Conservation (phyloP, 2,113 vertebrate genomes). For the Psilopogon haemacephalus region DNA sequence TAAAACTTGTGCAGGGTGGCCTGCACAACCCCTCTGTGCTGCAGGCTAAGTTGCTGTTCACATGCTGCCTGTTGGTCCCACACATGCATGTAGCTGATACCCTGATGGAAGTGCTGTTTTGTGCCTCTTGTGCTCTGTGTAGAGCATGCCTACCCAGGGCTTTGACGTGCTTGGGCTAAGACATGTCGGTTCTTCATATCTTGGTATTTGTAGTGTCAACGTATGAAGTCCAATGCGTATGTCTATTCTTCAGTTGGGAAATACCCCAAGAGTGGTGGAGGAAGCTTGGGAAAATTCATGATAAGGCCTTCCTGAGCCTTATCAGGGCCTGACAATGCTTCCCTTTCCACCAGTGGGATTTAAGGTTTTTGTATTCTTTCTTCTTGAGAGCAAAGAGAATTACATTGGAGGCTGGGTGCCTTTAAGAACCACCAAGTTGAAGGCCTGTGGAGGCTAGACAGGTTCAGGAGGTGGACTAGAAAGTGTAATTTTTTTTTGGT, state of each 20-base stretch:
- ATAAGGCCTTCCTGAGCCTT: neutral
- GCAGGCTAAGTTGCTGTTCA: fast-evolving
- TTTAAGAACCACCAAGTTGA: no score
- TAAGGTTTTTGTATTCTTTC: neutral
- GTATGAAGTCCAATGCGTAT: neutral
- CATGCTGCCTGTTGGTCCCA: fast-evolving
- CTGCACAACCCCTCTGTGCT: neutral
- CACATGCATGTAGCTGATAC: fast-evolving
- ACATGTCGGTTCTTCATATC: fast-evolving
- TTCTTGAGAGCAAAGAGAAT: neutral
- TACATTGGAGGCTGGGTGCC: no score
- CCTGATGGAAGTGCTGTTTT: fast-evolving
- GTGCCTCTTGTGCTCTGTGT: neutral
- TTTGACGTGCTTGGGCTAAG: neutral
- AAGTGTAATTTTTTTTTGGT: no score
- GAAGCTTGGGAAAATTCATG: neutral
- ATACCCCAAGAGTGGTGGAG: neutral
- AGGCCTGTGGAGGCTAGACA: no score
- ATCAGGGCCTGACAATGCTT: neutral
- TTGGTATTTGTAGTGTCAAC: neutral
- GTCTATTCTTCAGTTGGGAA: neutral
- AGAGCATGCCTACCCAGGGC: neutral
- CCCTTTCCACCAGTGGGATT: neutral
- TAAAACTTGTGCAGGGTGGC: neutral
- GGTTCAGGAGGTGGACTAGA: no score